phyloP scores from a whole-genome alignment of 2,888 invertebrate species.

The Parnassius orleans region DNA sequence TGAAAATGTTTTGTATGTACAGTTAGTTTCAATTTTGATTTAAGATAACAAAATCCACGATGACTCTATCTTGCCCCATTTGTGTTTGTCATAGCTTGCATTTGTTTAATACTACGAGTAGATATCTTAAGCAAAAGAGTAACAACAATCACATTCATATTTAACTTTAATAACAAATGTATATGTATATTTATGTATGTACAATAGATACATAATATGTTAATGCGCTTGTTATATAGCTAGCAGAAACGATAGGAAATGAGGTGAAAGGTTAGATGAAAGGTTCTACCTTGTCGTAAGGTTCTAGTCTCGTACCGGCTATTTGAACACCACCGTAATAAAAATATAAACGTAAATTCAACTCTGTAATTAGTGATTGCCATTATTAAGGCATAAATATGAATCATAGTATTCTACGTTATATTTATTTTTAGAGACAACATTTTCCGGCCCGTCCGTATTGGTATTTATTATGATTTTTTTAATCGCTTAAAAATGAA shows the following conservation, averaged over 20 bases:
- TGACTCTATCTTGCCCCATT: conserved; percentile 11
- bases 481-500: conserved; percentile 34
- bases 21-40: no score
- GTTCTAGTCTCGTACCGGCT: no score
- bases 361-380: no score
- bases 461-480: conserved; percentile 27
- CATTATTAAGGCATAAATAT: conserved; percentile 27
- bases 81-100: conserved; percentile 31
- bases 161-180: not conserved
- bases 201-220: no score
- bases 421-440: conserved; percentile 19
- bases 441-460: conserved; percentile 17
- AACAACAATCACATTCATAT: conserved; percentile 4
- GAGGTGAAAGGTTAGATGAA: no score
- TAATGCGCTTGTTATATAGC: no score
- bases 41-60: conserved; percentile 12
- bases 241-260: no score
- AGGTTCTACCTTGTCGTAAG: no score
- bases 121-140: conserved; percentile 43
- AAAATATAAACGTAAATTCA: no score
- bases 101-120: conserved; percentile 29
- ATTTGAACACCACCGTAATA: no score
- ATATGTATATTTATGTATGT: no score
- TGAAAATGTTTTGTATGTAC: no score
- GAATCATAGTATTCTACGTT: conserved; percentile 14